Conservation (phyloP, 2,113 vertebrate species). For the Calonectris borealis region DNA sequence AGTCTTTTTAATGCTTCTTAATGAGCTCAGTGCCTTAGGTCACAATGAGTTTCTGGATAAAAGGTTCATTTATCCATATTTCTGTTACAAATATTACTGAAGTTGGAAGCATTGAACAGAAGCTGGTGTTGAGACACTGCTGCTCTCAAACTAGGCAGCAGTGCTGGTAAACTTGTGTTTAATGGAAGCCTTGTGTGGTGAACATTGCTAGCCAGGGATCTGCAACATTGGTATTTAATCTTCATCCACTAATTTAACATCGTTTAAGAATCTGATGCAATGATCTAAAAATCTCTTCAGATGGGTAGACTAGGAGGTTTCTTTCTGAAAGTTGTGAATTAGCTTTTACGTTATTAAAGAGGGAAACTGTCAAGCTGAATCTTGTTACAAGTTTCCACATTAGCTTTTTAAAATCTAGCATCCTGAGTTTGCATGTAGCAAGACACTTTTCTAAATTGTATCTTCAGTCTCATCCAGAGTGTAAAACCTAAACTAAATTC, state of each 20-base stretch:
- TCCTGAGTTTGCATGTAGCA: neutral
- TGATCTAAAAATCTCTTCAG: neutral
- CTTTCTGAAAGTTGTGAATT: neutral
- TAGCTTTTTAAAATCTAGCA: neutral
- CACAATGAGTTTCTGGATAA: neutral
- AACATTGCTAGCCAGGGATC: neutral
- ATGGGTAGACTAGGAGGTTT: neutral
- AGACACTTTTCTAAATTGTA: neutral
- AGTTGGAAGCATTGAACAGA: neutral
- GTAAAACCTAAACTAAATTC: neutral
- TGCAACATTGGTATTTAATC: neutral
- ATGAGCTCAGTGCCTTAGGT: neutral
- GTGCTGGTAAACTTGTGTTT: neutral
- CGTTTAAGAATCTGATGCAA: neutral
- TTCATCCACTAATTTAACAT: neutral
- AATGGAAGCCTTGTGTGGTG: neutral
- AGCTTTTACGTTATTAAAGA: neutral
- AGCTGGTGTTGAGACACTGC: neutral
- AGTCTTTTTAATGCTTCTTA: neutral
- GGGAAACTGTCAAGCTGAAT: neutral
- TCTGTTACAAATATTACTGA: neutral
- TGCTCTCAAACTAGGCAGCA: neutral
- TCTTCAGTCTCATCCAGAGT: neutral
- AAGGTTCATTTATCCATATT: neutral
- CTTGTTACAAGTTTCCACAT: neutral